These are phyloP conservation scores for Melanogrammus aeglefinus DNA, from an alignment of 2,797 vertebrate genomes.

Conservation along the genomic window DNA sequence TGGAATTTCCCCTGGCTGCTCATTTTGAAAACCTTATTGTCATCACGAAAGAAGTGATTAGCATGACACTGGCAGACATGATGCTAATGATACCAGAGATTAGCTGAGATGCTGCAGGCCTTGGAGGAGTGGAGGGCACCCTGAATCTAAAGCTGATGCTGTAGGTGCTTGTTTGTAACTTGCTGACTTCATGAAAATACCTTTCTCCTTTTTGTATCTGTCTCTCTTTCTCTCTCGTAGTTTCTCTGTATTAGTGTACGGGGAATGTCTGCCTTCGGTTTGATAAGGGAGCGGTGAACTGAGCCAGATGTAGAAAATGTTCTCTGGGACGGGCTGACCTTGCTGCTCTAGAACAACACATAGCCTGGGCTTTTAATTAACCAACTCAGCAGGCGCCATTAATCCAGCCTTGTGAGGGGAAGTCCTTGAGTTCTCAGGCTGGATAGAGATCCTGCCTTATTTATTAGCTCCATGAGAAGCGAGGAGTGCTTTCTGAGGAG, in stretches of 20 bases:
- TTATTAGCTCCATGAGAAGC: not conserved
- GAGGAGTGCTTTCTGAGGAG: not conserved
- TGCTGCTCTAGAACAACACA: constrained; percentile 17
- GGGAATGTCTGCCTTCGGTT: constrained; percentile 11
- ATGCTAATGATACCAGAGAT: constrained; percentile 70
- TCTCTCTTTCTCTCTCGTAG: not conserved
- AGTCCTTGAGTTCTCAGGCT: constrained; percentile 25
- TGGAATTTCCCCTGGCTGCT: constrained; percentile 54
- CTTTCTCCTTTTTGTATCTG: not conserved
- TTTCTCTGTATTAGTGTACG: not conserved
- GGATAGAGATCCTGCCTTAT: not conserved
- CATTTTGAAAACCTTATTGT: constrained; percentile 65
- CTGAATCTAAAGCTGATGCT: constrained; percentile 30
- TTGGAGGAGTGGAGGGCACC: constrained; percentile 30
- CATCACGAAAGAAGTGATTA: constrained; percentile 67
- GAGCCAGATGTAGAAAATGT: constrained; percentile 10
- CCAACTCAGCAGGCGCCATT: constrained; percentile 23
- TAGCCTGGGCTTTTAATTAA: constrained; percentile 6
- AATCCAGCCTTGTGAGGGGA: not conserved
- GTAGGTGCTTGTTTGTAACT: constrained; percentile 15
- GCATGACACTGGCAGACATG: constrained; percentile 68
- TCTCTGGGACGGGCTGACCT: constrained; percentile 11
- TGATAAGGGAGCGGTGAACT: constrained; percentile 20
- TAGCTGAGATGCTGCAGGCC: constrained; percentile 48
- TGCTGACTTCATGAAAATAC: not conserved